Base-by-base conservation (phyloP, 1,140 invertebrate species). In the Neuroterus valhalla region DNA sequence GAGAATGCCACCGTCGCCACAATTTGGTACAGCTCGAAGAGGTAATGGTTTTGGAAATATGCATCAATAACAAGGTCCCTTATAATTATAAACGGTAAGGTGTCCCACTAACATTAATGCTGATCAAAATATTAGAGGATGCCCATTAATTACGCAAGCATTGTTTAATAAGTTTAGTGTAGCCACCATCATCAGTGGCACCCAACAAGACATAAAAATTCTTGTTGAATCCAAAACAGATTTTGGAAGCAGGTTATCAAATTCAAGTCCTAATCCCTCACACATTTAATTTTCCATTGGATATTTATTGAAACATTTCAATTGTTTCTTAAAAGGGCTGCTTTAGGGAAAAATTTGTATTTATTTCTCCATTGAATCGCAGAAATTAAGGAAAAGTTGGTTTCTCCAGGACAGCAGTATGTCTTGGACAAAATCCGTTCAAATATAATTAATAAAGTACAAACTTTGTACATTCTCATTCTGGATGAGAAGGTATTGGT, bases 31-130 rank as follows among this genome's bases (percentile, higher is more conserved):
- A n/a, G 96, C 94, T 83, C 97, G 94, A 1, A 97, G 93, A 1
- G 96, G 94, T 0, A 98, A 98, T 14, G 98, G 98, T 66, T 91
- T 90, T 4, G 98, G 97, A 90, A 97, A 99, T 38, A 99, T 87
- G 86, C 98, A 99, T 75, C 98, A 93, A 86, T 99, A 99, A 86
- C 96, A 97, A 4, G 95, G 95, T 8, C 95, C 94, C 70, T 88
- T 42, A 80, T 96, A 94, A 86, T 98, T 96, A 85, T 98, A 99
- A 5, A 99, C 95, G 0, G 97, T 98, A 10, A 99, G 89, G 81
- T 99, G 98, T 6, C 98, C 98, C 87, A 99, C 98, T 90, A 98
- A 94, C 87, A 96, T 93, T 1, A 99, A 90, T 15, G 98, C 98
- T 90, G 97, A 98, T 11, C 97, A 98, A 11, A 97, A 98, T 44